Base-by-base conservation (phyloP, 2,888 invertebrate species). In the Lypha dubia region DNA sequence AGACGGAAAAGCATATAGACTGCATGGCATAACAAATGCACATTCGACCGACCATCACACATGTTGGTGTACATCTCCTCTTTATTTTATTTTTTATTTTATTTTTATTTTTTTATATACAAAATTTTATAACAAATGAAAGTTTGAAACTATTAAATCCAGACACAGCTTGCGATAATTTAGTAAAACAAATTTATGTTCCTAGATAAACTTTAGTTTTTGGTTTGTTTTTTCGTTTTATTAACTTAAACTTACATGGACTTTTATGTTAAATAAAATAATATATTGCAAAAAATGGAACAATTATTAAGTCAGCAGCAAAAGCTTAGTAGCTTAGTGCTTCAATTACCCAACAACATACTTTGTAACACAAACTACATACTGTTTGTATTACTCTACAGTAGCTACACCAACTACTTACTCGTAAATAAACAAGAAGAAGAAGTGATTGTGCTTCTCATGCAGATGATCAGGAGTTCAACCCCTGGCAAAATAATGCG, bases 151-250 rank as follows among this genome's bases (percentile, higher is more conserved):
- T 49, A 28, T 28, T 49, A 76, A 44, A 71, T 1, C 65, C 65
- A 65, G 56, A 3, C 79, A 67, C 67, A 79, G 79, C 53, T 22
- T 56, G 71, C 3, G 17, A 63, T 73, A 65, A 65, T 79, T 65
- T 79, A 17, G 41, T 41, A 15, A 44, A 62, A 60, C n/a, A 53
- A 79, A 46, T 38, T 49, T 9, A 35, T 65, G 46, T 62, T 60
- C 68, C 35, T 49, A 60, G 41, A n/a, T 62, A 71, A 28, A 51
- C 32, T 3, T 56, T 11, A 32, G 7, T 70, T 41, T 28, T 28
- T 28, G 3, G 8, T 58, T 38, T 20, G 13, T 11, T 71, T 17
- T 38, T 28, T 24, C 2, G 28, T 28, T 60, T 24, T 24, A 41
- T 49, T n/a, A 5, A 15, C 13, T 24, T 8, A 41, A 62, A 49